These are phyloP conservation scores for Danionella dracula DNA, from an alignment of 2,797 vertebrate genomes.

Conservation along the genomic window DNA sequence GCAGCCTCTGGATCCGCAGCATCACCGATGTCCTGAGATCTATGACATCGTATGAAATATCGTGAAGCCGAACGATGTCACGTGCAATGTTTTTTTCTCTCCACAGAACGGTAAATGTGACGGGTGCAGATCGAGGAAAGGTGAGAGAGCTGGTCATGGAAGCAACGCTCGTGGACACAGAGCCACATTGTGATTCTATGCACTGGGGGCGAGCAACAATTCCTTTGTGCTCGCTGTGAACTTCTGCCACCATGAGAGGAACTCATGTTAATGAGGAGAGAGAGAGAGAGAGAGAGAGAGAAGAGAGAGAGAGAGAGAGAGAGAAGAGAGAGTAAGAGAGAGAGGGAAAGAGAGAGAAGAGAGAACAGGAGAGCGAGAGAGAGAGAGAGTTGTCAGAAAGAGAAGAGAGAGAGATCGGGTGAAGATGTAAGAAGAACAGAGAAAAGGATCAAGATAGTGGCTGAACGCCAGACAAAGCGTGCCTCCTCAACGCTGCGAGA, in stretches of 20 bases:
- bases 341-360: no score
- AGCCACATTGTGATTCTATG: conserved; percentile 60
- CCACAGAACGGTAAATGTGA: neutral
- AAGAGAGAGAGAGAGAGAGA: no score
- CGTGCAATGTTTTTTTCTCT: neutral
- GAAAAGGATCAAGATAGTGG: no score
- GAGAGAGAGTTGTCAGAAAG: no score
- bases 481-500: no score
- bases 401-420: no score
- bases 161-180: conserved; percentile 57
- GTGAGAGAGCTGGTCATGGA: conserved; percentile 39
- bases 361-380: no score
- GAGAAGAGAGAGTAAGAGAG: no score
- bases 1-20: neutral
- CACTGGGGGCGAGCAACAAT: conserved; percentile 63
- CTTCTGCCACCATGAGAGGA: conserved; percentile 50
- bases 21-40: neutral
- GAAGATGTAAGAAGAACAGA: no score
- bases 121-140: neutral
- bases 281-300: no score
- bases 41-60: neutral
- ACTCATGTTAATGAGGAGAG: conserved; percentile 33
- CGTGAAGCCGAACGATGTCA: neutral
- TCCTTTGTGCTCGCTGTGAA: conserved; percentile 53
- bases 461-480: no score